phyloP scores from a whole-genome alignment of 2,888 invertebrate species.

The Gerris lacustris region DNA sequence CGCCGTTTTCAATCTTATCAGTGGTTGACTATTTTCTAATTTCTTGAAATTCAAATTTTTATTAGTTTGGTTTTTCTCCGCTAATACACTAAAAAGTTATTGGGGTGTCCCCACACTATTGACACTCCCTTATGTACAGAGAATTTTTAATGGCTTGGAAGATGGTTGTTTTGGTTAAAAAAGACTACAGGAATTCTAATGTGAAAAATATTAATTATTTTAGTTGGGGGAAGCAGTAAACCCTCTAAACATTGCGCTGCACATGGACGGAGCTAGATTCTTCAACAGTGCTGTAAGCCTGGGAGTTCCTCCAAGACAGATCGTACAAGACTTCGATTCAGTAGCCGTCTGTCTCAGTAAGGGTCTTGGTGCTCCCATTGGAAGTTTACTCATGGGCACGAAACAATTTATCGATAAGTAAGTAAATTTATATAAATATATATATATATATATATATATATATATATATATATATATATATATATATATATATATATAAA shows the following conservation, averaged over 20 bases:
- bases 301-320: constrained; percentile 48
- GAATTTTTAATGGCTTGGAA: no score
- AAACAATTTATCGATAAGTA: constrained; percentile 60
- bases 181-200: no score
- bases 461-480: constrained; percentile 1
- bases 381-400: constrained; percentile 69
- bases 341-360: constrained; percentile 85
- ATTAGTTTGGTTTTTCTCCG: no score
- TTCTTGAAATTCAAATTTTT: no score
- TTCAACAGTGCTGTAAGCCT: constrained; percentile 75
- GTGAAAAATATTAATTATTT: constrained; percentile 10
- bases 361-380: constrained; percentile 78
- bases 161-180: no score
- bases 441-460: constrained; percentile 1
- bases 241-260: constrained; percentile 48
- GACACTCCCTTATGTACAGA: no score
- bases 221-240: constrained; percentile 28
- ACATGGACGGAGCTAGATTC: constrained; percentile 88
- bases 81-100: no score
- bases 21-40: no score
- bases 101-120: no score
- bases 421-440: constrained; percentile 32
- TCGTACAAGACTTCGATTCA: constrained; percentile 62
- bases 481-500: not conserved
- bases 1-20: no score